Base-by-base conservation (phyloP, 2,888 invertebrate species). In the Arge pagana region DNA sequence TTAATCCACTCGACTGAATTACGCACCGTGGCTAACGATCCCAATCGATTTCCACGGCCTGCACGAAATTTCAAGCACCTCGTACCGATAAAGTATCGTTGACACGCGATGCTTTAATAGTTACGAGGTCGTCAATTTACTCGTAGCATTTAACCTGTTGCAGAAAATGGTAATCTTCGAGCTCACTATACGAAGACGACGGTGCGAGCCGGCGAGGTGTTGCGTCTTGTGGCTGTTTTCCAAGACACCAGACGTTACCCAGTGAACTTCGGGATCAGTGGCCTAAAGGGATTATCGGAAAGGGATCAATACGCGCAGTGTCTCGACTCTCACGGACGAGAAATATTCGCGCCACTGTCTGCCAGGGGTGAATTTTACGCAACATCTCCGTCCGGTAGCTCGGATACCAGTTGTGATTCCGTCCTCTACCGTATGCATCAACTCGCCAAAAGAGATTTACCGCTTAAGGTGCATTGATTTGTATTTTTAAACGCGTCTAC, bases 311-410 rank as follows among this genome's bases (percentile, higher is more conserved):
- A 81, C 57, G 80, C 81, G 16, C 80, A 81, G 57, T 81, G 81
- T 55, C 71, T 81, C 48, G 79, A 78, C 57, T 66, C 71, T 3
- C 70, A 74, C 28, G 74, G 75, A 26, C 71, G 70, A 36, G 78
- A 79, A 42, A 74, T 82, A 21, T 82, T 80, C 61, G 76, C 81
- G 11, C 79, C 81, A 6, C 69, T 82, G 54, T 76, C 79, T 23
- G 78, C 80, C 24, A 70, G 79, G 21, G 81, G 82, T 24, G 79
- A 80, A 58, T 82, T 82, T 67, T 82, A 81, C 59, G 80, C 80
- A 10, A 67, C 71, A 39, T 74, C 70, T 53, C 79, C 80, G 52
- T 78, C 77, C 53, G 77, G 77, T 24, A 76, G 76, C 50, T 62
- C 68, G 42, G 71, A 74, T 36, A 70, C 71, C n/a, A 72, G 72